Evolutionary conservation across 2,888 invertebrate genomes (phyloP).

Genomic region (Frankliniella intonsa): DNA sequence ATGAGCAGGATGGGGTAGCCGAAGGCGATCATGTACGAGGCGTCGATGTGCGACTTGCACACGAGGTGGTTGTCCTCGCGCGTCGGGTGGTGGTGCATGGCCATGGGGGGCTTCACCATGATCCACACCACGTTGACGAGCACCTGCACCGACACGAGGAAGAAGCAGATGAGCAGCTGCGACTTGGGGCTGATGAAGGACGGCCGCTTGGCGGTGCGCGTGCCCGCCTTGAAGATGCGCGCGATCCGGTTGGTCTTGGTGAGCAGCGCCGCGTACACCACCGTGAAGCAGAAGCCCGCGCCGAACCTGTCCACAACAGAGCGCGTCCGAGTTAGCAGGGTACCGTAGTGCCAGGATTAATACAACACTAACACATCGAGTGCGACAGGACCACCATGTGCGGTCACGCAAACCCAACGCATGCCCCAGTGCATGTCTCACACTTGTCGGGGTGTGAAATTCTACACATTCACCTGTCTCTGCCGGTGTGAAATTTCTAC

Average conservation of each 20-base stretch:
- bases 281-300: slow-evolving; percentile 94
- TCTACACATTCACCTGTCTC: too few relatives aligned
- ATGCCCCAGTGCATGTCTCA: too few relatives aligned
- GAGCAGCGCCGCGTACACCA: slow-evolving; percentile 92
- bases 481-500: too few relatives aligned
- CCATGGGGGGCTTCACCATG: slow-evolving; percentile 81
- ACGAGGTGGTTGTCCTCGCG: slow-evolving; percentile 89
- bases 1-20: slow-evolving; percentile 88
- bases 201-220: slow-evolving; percentile 88
- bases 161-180: slow-evolving; percentile 83
- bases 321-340: too few relatives aligned
- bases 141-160: slow-evolving; percentile 83
- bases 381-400: too few relatives aligned
- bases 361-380: too few relatives aligned
- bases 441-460: too few relatives aligned
- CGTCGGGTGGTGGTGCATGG: slow-evolving; percentile 86
- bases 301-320: slow-evolving; percentile 58
- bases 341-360: too few relatives aligned
- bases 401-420: too few relatives aligned
- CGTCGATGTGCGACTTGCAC: slow-evolving; percentile 87
- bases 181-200: slow-evolving; percentile 89
- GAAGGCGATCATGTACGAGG: slow-evolving; percentile 91
- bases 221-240: slow-evolving; percentile 94
- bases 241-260: slow-evolving; percentile 98
- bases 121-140: slow-evolving; percentile 89